A percentile compares a stretch with the other conserved stretches of the same genome.
Conservation (phyloP, 2,888 invertebrate genomes). For the Micoletzkya japonica region DNA sequence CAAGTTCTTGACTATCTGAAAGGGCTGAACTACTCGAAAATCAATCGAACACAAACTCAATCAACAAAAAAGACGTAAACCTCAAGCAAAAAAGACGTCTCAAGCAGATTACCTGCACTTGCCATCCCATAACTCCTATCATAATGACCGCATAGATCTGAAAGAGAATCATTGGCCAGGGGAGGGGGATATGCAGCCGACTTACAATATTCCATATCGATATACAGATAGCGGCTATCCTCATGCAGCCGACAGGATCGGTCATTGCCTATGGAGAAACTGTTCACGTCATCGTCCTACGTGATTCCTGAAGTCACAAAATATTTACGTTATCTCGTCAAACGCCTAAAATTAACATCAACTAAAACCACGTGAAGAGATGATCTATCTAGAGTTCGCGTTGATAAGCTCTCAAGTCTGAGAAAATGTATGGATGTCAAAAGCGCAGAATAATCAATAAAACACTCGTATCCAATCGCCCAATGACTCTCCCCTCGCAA, state of each 20-base stretch:
- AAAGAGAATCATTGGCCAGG: conserved; percentile 18
- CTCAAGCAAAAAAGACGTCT: not conserved
- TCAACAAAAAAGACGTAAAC: not conserved
- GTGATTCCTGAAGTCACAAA: no score
- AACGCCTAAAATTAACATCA: no score
- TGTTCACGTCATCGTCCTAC: no score
- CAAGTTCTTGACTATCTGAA: conserved; percentile 41
- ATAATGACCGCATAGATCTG: conserved; percentile 59
- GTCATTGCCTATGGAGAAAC: no score
- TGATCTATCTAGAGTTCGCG: no score
- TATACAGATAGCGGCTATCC: conserved; percentile 49
- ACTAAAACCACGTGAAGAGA: no score
- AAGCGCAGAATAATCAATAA: no score
- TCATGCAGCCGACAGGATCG: conserved; percentile 55
- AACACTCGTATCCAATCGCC: no score
- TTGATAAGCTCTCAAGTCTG: no score
- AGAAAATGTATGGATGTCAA: no score
- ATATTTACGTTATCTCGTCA: no score
- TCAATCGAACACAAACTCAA: not conserved
- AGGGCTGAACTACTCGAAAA: not conserved
- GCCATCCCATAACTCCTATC: conserved; percentile 61
- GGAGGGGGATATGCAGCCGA: conserved; percentile 1
- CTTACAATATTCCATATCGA: conserved; percentile 59
- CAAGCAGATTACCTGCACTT: conserved; percentile 36
- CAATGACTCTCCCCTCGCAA: no score